Percentiles rank a stretch among this genome's conserved stretches.
phyloP scores from a whole-genome alignment of 2,888 invertebrate genomes.

The Euproctis similis region DNA sequence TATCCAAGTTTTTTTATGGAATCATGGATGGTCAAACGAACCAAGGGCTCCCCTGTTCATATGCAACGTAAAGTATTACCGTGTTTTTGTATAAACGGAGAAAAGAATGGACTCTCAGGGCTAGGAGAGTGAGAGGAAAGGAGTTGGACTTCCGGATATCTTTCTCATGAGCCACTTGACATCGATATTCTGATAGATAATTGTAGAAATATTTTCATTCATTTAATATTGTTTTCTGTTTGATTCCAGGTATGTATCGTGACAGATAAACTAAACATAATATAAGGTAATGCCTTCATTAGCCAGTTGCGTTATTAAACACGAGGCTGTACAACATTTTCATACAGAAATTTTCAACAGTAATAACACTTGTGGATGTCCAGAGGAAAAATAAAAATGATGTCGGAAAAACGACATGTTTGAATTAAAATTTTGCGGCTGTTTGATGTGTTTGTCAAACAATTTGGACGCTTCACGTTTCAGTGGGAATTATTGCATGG shows the following conservation, averaged over 20 bases:
- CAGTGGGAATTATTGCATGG: slow-evolving; percentile 21
- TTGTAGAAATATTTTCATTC: no score
- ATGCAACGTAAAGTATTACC: no score
- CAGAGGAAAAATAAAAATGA: slow-evolving; percentile 23
- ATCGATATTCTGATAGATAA: no score
- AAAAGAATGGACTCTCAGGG: no score
- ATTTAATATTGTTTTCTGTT: slow-evolving; percentile 46
- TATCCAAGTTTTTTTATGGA: no score
- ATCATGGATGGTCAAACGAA: no score
- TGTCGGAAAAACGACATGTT: slow-evolving; percentile 21
- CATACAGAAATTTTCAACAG: slow-evolving; percentile 13
- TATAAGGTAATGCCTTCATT: slow-evolving; percentile 26
- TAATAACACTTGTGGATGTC: no score
- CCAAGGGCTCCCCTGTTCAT: no score
- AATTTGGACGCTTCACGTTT: slow-evolving; percentile 26
- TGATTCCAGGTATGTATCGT: slow-evolving; percentile 54
- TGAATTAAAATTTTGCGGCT: slow-evolving; percentile 27
- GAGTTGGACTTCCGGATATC: no score
- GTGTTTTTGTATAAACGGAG: no score
- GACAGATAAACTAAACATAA: slow-evolving; percentile 17
- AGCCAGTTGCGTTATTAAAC: slow-evolving; percentile 11
- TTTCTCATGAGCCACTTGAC: no score
- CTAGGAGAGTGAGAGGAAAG: no score
- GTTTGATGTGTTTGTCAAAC: slow-evolving; percentile 32
- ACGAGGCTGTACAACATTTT: slow-evolving; percentile 10